These are phyloP conservation scores for Theristus sp. DNA, from an alignment of 2,888 invertebrate genomes.

Conservation along the genomic window DNA sequence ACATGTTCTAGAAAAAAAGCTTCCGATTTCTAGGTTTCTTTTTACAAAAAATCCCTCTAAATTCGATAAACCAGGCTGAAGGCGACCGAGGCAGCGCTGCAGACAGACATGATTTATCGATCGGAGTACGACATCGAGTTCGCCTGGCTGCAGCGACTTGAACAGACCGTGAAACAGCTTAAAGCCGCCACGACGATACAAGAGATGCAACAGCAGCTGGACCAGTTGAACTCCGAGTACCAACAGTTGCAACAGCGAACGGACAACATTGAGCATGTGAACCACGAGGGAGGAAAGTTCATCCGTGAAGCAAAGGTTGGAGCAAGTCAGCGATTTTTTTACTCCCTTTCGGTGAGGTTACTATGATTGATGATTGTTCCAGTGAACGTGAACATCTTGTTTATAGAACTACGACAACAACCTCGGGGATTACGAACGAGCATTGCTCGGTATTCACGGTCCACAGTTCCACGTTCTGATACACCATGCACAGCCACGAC, in stretches of 20 bases:
- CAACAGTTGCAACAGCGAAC: constrained; percentile 73
- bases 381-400: not conserved
- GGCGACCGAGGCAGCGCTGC: constrained; percentile 73
- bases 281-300: constrained; percentile 73
- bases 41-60: too few relatives aligned
- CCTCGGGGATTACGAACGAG: constrained; percentile 59
- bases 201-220: constrained; percentile 5
- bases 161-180: not conserved
- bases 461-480: not conserved
- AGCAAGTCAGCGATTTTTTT: not conserved
- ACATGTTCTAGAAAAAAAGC: too few relatives aligned
- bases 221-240: constrained; percentile 49
- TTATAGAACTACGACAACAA: constrained; percentile 61
- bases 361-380: not conserved
- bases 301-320: constrained; percentile 90
- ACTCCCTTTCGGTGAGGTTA: not conserved
- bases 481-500: not conserved
- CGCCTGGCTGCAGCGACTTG: constrained; percentile 6
- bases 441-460: constrained; percentile 35
- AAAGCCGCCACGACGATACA: not conserved
- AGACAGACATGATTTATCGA: constrained; percentile 70
- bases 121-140: constrained; percentile 25
- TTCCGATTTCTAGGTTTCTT: too few relatives aligned
- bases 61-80: too few relatives aligned
- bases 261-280: constrained; percentile 77